phyloP scores from a whole-genome alignment of 2,888 invertebrate genomes.

The Volucella bombylans region DNA sequence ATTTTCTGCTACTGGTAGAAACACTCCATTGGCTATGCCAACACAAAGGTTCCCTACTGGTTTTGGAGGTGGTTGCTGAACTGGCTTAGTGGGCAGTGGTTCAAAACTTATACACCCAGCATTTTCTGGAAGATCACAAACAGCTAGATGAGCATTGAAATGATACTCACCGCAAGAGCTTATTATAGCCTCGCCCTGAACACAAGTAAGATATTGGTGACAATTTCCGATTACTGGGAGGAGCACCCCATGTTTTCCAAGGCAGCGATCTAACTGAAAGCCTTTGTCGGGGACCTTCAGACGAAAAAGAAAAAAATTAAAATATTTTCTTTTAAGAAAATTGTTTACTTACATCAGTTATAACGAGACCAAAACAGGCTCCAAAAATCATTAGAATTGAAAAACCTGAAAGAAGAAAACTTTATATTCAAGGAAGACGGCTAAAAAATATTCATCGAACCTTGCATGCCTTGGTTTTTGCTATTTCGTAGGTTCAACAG shows the following conservation, averaged over 20 bases:
- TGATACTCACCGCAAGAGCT: constrained; percentile 76
- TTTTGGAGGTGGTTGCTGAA: background rate
- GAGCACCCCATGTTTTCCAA: constrained; percentile 75
- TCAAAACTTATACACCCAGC: constrained; percentile 62
- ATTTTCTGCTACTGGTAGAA: constrained; percentile 29
- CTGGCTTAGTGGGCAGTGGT: background rate
- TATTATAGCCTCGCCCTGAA: constrained; percentile 75
- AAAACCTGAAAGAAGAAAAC: constrained; percentile 16
- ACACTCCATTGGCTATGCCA: constrained; percentile 34
- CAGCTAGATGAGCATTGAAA: constrained; percentile 75
- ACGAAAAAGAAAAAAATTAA: background rate
- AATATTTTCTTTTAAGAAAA: too few relatives aligned
- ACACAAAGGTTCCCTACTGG: constrained; percentile 25
- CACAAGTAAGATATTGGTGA: constrained; percentile 77
- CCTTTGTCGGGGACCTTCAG: background rate
- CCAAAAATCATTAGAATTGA: constrained; percentile 7
- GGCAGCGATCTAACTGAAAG: constrained; percentile 6
- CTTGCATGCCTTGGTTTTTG: constrained; percentile 38
- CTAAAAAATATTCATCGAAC: background rate
- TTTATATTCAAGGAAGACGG: background rate
- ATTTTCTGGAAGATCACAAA: constrained; percentile 75
- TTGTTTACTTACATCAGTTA: constrained; percentile 20
- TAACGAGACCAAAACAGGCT: background rate
- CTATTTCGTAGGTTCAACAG: constrained; percentile 17
- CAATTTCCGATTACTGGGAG: constrained; percentile 78